Conservation (phyloP, 2,797 vertebrate genomes). For the Mastacembelus armatus region DNA sequence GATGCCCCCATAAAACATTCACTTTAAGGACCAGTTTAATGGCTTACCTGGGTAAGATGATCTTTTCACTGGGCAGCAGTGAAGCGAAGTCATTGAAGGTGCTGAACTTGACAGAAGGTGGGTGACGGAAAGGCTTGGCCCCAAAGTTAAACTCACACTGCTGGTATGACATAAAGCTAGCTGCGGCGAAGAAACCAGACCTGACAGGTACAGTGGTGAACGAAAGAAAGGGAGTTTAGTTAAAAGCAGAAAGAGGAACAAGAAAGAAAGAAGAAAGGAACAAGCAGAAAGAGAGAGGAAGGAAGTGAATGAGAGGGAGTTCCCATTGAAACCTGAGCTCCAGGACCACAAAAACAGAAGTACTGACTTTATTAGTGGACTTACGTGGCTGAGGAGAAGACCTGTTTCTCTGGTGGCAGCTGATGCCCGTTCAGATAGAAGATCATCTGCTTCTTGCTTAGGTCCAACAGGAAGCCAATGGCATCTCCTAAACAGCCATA, state of each 20-base stretch:
- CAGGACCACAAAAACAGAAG: not conserved
- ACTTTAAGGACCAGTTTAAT: not conserved
- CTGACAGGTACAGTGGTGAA: conserved; percentile 68
- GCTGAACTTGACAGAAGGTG: conserved; percentile 94
- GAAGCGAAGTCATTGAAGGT: conserved; percentile 98
- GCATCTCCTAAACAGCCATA: conserved; percentile 88
- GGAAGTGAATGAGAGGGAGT: not conserved
- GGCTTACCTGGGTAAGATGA: conserved; percentile 95
- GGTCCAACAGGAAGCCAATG: conserved; percentile 96
- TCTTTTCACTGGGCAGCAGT: conserved; percentile 94
- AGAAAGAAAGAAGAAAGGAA: not conserved
- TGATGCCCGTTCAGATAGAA: conserved; percentile 98
- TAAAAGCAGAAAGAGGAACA: not conserved
- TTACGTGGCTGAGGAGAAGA: conserved; percentile 97
- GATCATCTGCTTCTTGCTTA: conserved; percentile 99
- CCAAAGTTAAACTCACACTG: conserved; percentile 99
- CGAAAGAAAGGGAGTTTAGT: not conserved
- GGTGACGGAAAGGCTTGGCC: conserved; percentile 96
- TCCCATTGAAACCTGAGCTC: not conserved
- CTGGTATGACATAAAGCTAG: conserved; percentile 99
- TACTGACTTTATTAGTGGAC: conserved; percentile 64
- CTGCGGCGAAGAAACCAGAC: conserved; percentile 98
- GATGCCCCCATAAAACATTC: not conserved
- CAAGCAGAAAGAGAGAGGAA: not conserved
- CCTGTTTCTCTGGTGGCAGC: conserved; percentile 97